A percentile compares a stretch with the other conserved stretches of the same genome.
Conservation (phyloP, 2,888 invertebrate species). For the Aphodius sticticus region DNA sequence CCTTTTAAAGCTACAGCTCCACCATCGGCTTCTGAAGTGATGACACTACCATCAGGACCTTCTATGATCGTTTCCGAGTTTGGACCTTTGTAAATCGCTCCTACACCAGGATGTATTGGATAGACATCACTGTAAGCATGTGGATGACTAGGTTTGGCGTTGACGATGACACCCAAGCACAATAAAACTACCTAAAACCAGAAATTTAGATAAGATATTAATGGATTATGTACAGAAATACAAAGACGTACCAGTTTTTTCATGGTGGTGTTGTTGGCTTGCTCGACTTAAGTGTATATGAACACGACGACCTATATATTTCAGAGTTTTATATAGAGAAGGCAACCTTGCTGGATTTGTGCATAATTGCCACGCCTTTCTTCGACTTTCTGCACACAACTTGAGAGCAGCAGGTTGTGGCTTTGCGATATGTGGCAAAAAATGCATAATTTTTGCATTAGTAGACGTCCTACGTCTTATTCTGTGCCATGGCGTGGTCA, state of each 20-base stretch:
- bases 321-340: conserved; percentile 53
- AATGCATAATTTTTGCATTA: conserved; percentile 4
- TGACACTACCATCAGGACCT: conserved; percentile 57
- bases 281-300: conserved; percentile 30
- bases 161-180: conserved; percentile 23
- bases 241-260: conserved; percentile 33
- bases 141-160: conserved; percentile 32
- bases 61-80: conserved; percentile 56
- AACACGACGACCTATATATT: conserved; percentile 31
- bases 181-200: conserved; percentile 32
- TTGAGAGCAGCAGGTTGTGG: neutral
- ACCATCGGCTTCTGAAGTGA: conserved; percentile 52
- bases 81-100: conserved; percentile 55
- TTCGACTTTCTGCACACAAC: conserved; percentile 17
- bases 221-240: neutral
- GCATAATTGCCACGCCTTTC: conserved; percentile 34
- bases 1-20: conserved; percentile 44
- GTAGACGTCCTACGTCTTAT: neutral
- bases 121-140: conserved; percentile 29
- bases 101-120: conserved; percentile 52
- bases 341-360: conserved; percentile 56
- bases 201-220: neutral
- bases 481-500: neutral
- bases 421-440: neutral
- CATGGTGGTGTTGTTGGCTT: conserved; percentile 28